These are phyloP conservation scores for Mythimna vitellina DNA, from an alignment of 2,888 invertebrate genomes.

Conservation along the genomic window DNA sequence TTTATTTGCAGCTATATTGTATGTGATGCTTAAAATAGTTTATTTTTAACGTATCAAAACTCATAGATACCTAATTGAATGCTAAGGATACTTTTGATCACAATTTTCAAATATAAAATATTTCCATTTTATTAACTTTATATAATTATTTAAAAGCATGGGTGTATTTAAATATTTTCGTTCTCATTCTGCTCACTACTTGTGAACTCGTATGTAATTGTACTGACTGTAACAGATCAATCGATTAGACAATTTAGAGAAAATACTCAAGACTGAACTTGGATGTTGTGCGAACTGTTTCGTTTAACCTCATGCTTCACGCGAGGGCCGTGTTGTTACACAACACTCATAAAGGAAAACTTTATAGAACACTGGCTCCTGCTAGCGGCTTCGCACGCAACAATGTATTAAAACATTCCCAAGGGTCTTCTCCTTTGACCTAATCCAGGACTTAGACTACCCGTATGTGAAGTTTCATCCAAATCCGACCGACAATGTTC, in stretches of 20 bases:
- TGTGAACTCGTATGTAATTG: conserved; percentile 44
- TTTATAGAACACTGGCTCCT: not conserved
- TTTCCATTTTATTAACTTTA: not conserved
- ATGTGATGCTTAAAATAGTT: conserved; percentile 7
- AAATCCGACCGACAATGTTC: too few species aligned
- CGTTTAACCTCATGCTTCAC: conserved; percentile 47
- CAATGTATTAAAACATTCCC: too few species aligned
- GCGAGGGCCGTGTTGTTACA: conserved; percentile 32
- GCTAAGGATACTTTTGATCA: conserved; percentile 11
- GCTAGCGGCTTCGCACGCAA: too few species aligned
- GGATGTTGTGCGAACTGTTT: conserved; percentile 73
- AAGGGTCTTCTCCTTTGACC: too few species aligned
- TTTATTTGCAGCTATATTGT: conserved; percentile 8
- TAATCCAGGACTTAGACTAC: too few species aligned
- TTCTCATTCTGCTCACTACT: conserved; percentile 21
- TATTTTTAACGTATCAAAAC: conserved; percentile 1
- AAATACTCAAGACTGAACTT: conserved; percentile 87
- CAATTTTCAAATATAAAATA: conserved; percentile 12
- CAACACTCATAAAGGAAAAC: not conserved
- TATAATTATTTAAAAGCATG: conserved; percentile 31
- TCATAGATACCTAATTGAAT: not conserved
- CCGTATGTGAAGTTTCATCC: too few species aligned
- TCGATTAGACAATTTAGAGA: conserved; percentile 86
- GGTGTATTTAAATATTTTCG: not conserved
- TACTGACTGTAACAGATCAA: conserved; percentile 73